These are phyloP conservation scores for Avahi laniger DNA, from an alignment of 2,797 vertebrate genomes.

Conservation along the genomic window DNA sequence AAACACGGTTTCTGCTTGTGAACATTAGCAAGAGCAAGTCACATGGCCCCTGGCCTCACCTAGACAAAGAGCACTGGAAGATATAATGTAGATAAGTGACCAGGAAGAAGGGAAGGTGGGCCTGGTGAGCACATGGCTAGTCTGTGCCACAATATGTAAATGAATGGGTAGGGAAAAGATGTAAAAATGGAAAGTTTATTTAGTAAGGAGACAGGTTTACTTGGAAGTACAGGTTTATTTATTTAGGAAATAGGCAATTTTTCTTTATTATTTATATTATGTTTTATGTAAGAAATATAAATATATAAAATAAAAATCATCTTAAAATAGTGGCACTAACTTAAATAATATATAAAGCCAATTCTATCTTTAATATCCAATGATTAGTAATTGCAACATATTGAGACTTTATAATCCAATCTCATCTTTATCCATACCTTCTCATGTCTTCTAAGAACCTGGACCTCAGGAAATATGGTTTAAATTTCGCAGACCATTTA, in stretches of 20 bases:
- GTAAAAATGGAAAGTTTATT: background rate
- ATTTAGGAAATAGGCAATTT: background rate
- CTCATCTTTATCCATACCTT: background rate
- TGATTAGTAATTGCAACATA: background rate
- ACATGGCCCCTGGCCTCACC: background rate
- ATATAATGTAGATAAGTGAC: background rate
- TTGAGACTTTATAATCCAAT: slow-evolving; percentile 29
- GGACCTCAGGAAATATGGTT: slow-evolving; percentile 52
- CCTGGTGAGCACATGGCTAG: background rate
- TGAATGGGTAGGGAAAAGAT: background rate
- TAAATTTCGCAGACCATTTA: slow-evolving; percentile 56
- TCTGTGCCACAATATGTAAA: background rate
- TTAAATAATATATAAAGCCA: slow-evolving; percentile 24
- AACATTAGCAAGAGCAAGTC: background rate
- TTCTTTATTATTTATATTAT: slow-evolving; percentile 12
- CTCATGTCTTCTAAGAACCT: slow-evolving; percentile 47
- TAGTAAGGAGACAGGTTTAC: background rate
- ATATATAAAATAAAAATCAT: background rate
- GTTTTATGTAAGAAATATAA: background rate
- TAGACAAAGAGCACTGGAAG: background rate
- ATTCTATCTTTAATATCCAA: background rate
- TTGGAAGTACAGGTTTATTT: background rate
- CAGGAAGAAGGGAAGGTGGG: background rate
- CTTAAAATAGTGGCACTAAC: background rate
- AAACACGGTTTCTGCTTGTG: background rate